Evolutionary conservation across 2,888 invertebrate genomes (phyloP), one percentile per base, ranked within the genome.

Genomic region (Biston stratarius): DNA sequence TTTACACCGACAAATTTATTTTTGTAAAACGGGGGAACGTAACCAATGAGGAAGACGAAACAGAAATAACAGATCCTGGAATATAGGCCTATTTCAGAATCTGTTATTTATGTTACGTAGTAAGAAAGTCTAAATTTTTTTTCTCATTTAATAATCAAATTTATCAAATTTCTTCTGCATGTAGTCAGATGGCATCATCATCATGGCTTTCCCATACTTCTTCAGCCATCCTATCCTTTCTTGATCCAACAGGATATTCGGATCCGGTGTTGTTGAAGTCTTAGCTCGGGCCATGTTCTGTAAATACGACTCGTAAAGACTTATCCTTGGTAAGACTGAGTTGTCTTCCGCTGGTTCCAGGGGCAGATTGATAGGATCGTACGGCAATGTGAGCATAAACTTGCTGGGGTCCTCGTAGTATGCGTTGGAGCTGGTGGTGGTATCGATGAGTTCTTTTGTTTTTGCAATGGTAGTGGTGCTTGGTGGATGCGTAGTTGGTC

Each of bases 291-390:
- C 84, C 51, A 90, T 59, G 66, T 84, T 92, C 65, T 89, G 87
- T 1, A 94, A 74, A 69, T 94, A 94, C 0, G 93, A 89, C 67
- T 94, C 93, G 49, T 94, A 94, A 0, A 93, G 80, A 65, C 93
- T 92, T 78, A 93, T 85, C 42, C 90, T 78, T n/a, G 92, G 91
- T 59, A 92, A 77, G 0, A 93, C 91, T 0, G 89, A 89, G 62
- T 92, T 92, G 8, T 90, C 88, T 67, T 87, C 91, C 0, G 88
- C 85, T 0, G 93, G 93, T 71, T 91, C 90, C 15, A 94, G 64
- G 0, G 93, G 93, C 0, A 94, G 83, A 15, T 92, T 91, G 0
- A 93, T 83, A 0, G 92, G 90, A 3, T 88, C 91, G 44, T 87
- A 93, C 0, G 93, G 93, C n/a, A 93, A 67, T 0, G 91, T 91